These are phyloP conservation scores for Bilobella aurantiaca DNA, from an alignment of 1,140 invertebrate species.

Conservation along the genomic window DNA sequence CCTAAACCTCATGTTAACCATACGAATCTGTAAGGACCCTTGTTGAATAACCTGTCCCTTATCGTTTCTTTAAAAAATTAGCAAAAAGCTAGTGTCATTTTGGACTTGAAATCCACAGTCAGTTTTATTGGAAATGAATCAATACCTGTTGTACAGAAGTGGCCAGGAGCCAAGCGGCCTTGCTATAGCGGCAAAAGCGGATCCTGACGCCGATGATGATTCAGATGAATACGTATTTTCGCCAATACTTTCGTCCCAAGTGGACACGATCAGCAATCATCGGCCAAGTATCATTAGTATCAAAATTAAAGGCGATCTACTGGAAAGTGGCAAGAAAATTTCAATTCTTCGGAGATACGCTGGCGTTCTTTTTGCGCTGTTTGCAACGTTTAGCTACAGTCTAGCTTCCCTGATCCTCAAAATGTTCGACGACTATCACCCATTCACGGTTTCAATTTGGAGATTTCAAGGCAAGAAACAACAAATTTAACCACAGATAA, in stretches of 20 bases:
- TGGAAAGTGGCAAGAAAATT: neutral
- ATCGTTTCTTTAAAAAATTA: no score
- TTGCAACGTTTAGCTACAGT: slow-evolving; percentile 9
- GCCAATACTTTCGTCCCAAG: neutral
- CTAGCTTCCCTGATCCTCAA: slow-evolving; percentile 7
- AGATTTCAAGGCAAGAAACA: slow-evolving; percentile 3
- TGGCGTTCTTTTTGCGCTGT: slow-evolving; percentile 6
- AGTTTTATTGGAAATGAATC: no score
- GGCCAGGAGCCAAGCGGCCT: no score
- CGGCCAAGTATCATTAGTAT: neutral
- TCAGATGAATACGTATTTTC: neutral
- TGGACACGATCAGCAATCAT: neutral
- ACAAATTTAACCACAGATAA: neutral
- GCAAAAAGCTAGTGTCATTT: no score
- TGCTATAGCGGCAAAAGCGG: neutral
- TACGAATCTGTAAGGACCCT: no score
- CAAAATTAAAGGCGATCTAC: neutral
- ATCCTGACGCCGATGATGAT: neutral
- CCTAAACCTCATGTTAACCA: neutral
- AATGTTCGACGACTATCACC: slow-evolving; percentile 7
- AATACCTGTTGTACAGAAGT: no score
- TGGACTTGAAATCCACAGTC: no score
- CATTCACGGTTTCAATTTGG: slow-evolving; percentile 10
- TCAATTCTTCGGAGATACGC: neutral
- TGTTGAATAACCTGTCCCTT: no score